Percentiles rank a stretch among this genome's conserved stretches.
Evolutionary conservation across 92 coral and sea anemone species (phyloP).

Genomic region (Nematostella vectensis): DNA sequence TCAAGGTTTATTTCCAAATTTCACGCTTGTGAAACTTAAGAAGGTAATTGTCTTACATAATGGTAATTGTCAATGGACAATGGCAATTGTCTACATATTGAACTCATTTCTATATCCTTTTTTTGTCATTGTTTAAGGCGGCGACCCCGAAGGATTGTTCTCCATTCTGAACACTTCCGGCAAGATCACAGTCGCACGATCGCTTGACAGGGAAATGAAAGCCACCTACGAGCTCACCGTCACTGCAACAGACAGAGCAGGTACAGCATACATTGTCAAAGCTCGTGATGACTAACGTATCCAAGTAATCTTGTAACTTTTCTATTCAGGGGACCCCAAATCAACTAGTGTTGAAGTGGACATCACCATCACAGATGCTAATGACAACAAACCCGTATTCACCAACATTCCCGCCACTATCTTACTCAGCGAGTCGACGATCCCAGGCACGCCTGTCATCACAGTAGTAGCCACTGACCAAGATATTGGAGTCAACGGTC

Average conservation of each 20-base stretch:
- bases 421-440: slow-evolving; percentile 72
- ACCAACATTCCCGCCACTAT: slow-evolving; percentile 48
- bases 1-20: too few relatives aligned
- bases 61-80: too few relatives aligned
- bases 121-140: slow-evolving; percentile 35
- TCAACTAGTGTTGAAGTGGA: slow-evolving; percentile 73
- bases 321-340: slow-evolving; percentile 65
- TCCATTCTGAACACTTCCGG: slow-evolving; percentile 67
- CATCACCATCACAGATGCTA: slow-evolving; percentile 68
- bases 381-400: slow-evolving; percentile 75
- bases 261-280: too few relatives aligned
- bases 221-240: slow-evolving; percentile 69
- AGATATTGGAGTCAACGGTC: slow-evolving; percentile 60
- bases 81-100: too few relatives aligned
- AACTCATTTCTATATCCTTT: too few relatives aligned
- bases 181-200: slow-evolving; percentile 54
- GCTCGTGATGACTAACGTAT: too few relatives aligned
- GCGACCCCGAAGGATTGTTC: slow-evolving; percentile 57
- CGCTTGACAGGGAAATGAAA: slow-evolving; percentile 78
- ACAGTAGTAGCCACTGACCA: slow-evolving; percentile 77
- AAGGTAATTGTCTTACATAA: too few relatives aligned
- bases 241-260: slow-evolving; percentile 83
- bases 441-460: slow-evolving; percentile 75
- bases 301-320: too few relatives aligned
- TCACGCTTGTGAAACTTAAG: too few relatives aligned